Percentiles rank a stretch among this genome's conserved stretches.
Conservation (phyloP, 1,140 invertebrate species). For the Drosophila kurseongensis region DNA sequence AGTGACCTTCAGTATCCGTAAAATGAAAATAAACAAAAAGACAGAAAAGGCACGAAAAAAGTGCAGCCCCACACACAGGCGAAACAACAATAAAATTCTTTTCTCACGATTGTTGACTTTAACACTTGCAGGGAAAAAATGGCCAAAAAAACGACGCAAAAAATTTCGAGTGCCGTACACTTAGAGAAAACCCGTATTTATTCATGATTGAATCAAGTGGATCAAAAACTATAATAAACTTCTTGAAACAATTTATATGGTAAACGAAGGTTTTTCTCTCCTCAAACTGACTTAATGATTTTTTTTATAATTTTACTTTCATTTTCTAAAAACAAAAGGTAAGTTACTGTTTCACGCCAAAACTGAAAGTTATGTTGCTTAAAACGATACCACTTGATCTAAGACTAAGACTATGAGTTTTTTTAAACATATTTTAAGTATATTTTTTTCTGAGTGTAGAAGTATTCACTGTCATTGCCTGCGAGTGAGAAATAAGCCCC, state of each 20-base stretch:
- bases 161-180: slow-evolving; percentile 17
- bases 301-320: too few species aligned
- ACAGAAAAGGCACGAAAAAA: slow-evolving; percentile 52
- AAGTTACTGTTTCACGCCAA: too few species aligned
- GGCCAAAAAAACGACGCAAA: slow-evolving; percentile 30
- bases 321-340: too few species aligned
- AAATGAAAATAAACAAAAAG: slow-evolving; percentile 55
- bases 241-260: too few species aligned
- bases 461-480: slow-evolving; percentile 56
- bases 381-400: too few species aligned
- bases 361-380: too few species aligned
- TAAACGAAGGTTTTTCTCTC: too few species aligned
- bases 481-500: slow-evolving; percentile 52
- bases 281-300: too few species aligned
- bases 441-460: neutral
- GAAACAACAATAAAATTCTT: slow-evolving; percentile 81
- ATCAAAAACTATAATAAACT: too few species aligned
- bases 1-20: slow-evolving; percentile 72
- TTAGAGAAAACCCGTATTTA: neutral
- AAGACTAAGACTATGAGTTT: too few species aligned
- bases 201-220: neutral
- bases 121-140: slow-evolving; percentile 74
- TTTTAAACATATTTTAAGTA: too few species aligned
- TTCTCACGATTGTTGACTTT: slow-evolving; percentile 83
- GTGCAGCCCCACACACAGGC: slow-evolving; percentile 57